phyloP scores from a whole-genome alignment of 2,797 vertebrate genomes.

The Bryconaethiops microstoma region DNA sequence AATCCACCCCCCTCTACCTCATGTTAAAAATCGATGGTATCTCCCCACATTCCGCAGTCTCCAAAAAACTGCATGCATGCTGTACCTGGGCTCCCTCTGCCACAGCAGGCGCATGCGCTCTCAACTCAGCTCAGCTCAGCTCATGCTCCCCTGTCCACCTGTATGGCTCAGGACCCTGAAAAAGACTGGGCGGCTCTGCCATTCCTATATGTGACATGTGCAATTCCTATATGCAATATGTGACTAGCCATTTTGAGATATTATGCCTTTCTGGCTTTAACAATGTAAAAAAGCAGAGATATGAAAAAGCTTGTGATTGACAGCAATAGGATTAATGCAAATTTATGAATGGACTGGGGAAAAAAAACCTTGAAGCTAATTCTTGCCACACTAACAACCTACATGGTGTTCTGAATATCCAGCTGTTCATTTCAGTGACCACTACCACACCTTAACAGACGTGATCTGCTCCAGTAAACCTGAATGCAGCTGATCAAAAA shows the following conservation, averaged over 20 bases:
- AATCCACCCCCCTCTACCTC: neutral
- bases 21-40: slow-evolving; percentile 46
- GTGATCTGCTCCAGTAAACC: no score
- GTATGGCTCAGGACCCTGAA: neutral
- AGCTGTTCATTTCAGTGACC: neutral
- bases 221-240: neutral
- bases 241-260: neutral
- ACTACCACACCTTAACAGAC: neutral
- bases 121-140: neutral
- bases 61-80: slow-evolving; percentile 44
- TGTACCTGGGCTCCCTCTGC: slow-evolving; percentile 46
- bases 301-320: neutral
- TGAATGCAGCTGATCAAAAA: neutral
- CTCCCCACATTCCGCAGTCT: slow-evolving; percentile 55
- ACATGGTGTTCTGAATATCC: neutral
- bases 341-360: neutral
- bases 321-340: neutral
- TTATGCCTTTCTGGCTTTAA: neutral
- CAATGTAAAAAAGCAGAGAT: neutral
- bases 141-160: slow-evolving; percentile 41
- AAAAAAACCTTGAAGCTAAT: neutral
- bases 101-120: slow-evolving; percentile 41
- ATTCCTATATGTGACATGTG: neutral
- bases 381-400: neutral
- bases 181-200: neutral